phyloP scores from a whole-genome alignment of 2,888 invertebrate species.

The Rhingia rostrata region DNA sequence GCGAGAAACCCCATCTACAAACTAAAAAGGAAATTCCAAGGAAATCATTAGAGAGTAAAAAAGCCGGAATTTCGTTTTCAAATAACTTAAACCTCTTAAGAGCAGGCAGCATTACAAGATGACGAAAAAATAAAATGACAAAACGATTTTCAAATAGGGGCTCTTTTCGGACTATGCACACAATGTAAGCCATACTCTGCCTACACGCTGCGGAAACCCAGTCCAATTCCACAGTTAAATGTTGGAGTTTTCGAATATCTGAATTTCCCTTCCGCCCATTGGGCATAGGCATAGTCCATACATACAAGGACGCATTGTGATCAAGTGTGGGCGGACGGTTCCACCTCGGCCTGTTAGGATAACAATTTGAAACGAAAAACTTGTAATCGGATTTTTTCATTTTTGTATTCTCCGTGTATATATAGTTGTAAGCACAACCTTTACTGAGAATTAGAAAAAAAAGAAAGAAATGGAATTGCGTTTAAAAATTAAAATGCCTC shows the following conservation, averaged over 20 bases:
- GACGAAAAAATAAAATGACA: conserved; percentile 51
- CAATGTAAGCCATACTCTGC: conserved; percentile 4
- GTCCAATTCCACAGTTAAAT: conserved; percentile 64
- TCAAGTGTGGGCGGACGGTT: conserved; percentile 20
- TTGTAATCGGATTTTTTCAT: conserved; percentile 66
- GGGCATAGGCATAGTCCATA: conserved; percentile 1
- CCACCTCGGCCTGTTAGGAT: conserved; percentile 25
- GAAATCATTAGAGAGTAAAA: conserved; percentile 72
- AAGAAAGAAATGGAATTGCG: conserved; percentile 40
- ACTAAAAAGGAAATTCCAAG: conserved; percentile 60
- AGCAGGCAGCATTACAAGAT: not conserved
- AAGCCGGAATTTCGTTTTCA: conserved; percentile 74
- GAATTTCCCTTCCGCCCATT: conserved; percentile 51
- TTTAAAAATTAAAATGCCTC: conserved; percentile 69
- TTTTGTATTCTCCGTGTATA: conserved; percentile 1
- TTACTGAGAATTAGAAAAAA: not conserved
- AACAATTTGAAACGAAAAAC: conserved; percentile 62
- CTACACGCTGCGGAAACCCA: not conserved
- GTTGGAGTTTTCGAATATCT: conserved; percentile 26
- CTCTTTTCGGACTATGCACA: conserved; percentile 26
- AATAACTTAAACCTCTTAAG: conserved; percentile 74
- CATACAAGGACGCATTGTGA: conserved; percentile 31
- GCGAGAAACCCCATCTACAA: conserved; percentile 1
- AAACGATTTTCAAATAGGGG: conserved; percentile 68
- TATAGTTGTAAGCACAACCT: not conserved